Evolutionary conservation across 2,797 vertebrate species (phyloP).

Genomic region (Notolabrus celidotus): DNA sequence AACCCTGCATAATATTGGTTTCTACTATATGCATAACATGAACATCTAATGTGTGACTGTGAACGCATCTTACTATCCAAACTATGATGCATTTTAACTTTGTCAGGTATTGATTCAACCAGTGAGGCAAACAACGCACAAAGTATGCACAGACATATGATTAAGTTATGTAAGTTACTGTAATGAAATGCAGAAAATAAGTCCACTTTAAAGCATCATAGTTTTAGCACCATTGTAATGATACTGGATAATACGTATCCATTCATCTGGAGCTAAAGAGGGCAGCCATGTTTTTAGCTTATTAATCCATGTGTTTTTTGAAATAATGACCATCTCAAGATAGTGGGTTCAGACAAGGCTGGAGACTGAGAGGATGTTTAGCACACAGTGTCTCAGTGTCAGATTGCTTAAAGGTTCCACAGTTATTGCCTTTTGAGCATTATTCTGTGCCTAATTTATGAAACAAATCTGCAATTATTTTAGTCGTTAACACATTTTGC

Average conservation of each 20-base stretch:
- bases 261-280: conserved; percentile 17
- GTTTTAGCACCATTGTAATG: conserved; percentile 53
- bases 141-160: background rate
- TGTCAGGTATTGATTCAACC: conserved; percentile 1
- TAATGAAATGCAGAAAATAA: conserved; percentile 17
- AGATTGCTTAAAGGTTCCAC: background rate
- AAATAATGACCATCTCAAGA: conserved; percentile 33
- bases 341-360: background rate
- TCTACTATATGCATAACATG: too few species aligned
- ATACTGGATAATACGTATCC: conserved; percentile 33
- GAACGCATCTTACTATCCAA: too few species aligned
- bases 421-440: background rate
- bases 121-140: background rate
- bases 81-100: too few species aligned
- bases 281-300: conserved; percentile 5
- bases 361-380: conserved; percentile 19
- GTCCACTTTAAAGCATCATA: conserved; percentile 1
- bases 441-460: background rate
- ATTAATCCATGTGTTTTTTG: conserved; percentile 28
- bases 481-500: background rate
- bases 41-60: too few species aligned
- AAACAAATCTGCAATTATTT: conserved; percentile 15
- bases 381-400: background rate
- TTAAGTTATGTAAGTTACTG: background rate
- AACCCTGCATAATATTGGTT: too few species aligned